Evolutionary conservation across 2,888 invertebrate species (phyloP).

Genomic region (Ceraclea dissimilis): DNA sequence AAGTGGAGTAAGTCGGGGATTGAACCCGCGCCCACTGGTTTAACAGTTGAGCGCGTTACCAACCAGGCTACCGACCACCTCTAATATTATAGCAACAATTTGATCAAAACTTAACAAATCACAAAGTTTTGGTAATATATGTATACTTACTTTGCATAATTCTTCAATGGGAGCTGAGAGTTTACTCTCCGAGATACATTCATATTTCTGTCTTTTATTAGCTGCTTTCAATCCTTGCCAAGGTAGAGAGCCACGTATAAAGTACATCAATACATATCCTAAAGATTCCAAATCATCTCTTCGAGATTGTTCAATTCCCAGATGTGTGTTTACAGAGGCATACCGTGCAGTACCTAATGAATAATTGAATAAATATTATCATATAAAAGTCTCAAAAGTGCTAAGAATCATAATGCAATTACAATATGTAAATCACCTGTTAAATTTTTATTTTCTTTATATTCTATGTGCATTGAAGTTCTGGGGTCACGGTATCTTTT

Average conservation of each 20-base stretch:
- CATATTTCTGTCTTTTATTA: slow-evolving; percentile 98
- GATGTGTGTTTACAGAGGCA: slow-evolving; percentile 98
- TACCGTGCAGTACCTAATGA: slow-evolving; percentile 75
- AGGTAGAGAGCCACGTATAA: slow-evolving; percentile 96
- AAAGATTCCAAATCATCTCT: slow-evolving; percentile 97
- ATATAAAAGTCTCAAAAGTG: no score
- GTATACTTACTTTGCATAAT: slow-evolving; percentile 59
- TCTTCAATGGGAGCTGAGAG: slow-evolving; percentile 91
- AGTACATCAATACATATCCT: slow-evolving; percentile 99
- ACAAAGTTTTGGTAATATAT: no score
- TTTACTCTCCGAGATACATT: slow-evolving; percentile 99
- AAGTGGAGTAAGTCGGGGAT: no score
- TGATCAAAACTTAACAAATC: no score
- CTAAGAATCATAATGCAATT: no score
- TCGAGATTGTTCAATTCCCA: slow-evolving; percentile 97
- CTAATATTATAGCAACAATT: no score
- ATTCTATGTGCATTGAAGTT: slow-evolving; percentile 93
- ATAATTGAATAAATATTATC: no score
- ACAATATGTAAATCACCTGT: slow-evolving; percentile 81
- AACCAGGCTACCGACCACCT: no score
- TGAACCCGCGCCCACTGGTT: no score
- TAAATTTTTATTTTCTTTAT: slow-evolving; percentile 99
- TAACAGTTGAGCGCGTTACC: no score
- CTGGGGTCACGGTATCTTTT: slow-evolving; percentile 97
- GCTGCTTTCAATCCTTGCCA: slow-evolving; percentile 99